phyloP scores from a whole-genome alignment of 23 tunicate genomes.

The Botrylloides violaceus region DNA sequence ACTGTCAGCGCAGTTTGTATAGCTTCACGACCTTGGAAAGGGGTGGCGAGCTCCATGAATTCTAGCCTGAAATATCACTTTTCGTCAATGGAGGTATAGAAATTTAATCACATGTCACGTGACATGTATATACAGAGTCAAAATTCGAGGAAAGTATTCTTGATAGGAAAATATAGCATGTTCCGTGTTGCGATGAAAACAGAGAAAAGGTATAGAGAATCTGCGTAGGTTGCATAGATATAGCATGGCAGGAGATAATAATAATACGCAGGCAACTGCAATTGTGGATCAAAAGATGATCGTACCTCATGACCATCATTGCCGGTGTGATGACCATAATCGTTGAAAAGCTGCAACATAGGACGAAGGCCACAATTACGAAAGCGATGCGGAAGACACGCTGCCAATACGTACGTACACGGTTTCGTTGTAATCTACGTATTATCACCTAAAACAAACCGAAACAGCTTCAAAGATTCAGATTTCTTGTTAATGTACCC shows the following conservation, averaged over 20 bases:
- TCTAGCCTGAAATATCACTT: slow-evolving; percentile 54
- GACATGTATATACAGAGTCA: no score
- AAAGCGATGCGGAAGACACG: slow-evolving; percentile 17
- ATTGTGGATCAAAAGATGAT: neutral
- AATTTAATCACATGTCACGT: no score
- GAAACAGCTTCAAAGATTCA: no score
- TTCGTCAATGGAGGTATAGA: no score
- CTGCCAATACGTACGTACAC: slow-evolving; percentile 56
- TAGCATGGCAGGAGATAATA: no score
- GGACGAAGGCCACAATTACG: slow-evolving; percentile 11
- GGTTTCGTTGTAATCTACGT: slow-evolving; percentile 34
- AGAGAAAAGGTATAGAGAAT: no score
- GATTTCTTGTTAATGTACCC: no score
- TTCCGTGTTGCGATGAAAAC: neutral
- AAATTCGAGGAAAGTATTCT: no score
- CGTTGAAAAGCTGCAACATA: slow-evolving; percentile 44
- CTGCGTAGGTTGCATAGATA: no score
- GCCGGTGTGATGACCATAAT: slow-evolving; percentile 68
- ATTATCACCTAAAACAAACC: slow-evolving; percentile 49
- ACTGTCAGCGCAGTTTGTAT: slow-evolving; percentile 17
- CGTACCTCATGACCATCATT: slow-evolving; percentile 57
- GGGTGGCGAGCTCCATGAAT: slow-evolving; percentile 29
- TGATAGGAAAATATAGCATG: no score
- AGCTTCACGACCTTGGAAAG: slow-evolving; percentile 32
- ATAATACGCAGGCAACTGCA: no score